Base-by-base conservation (phyloP, 2,113 vertebrate species). In the Aldabrachelys gigantea region DNA sequence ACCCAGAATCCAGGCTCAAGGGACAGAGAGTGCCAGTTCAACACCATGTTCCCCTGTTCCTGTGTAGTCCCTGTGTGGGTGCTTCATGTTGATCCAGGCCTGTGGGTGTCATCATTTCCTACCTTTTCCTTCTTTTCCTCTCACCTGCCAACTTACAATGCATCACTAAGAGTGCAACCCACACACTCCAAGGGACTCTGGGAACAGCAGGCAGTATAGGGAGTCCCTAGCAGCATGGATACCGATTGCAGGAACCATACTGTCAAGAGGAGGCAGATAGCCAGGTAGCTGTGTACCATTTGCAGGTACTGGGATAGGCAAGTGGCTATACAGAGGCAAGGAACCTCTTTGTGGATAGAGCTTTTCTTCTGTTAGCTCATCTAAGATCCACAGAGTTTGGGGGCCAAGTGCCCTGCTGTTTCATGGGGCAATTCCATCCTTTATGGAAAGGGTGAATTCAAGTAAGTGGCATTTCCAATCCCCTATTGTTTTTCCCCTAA, bases 161-260 rank as follows among this genome's bases (percentile, higher is more conserved):
- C 47, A 69, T 16, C 41, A 49, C 44, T 76, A 76, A 84, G 47
- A 80, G 4, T 2, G 62, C 62, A 17, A 19, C 62, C 16, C 16
- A 69, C 35, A 72, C 38, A 81, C 52, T 76, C 52, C 62, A 89
- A 52, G 31, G 49, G 82, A 1, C 84, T 91, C 4, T 49, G 21
- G 69, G 24, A 72, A 72, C 25, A 82, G 35, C 2, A 44, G 47
- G 8, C 75, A 78, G 41, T 47, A 76, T 76, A 44, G 41, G 22
- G 41, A 27, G 3, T 2, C 83, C 50, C 65, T 56, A 12, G 44
- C 44, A 22, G 4, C 25, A 53, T 3, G 49, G 27, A 78, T 83
- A 80, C 3, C 1, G 2, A 0, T 0, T 10, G 41, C 5, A 35
- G 24, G 38, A 62, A 50, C 35, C 56, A 31, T 80, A 38, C 35